Base-by-base conservation (phyloP, 2,113 vertebrate species). In the Bolborhynchus lineola region DNA sequence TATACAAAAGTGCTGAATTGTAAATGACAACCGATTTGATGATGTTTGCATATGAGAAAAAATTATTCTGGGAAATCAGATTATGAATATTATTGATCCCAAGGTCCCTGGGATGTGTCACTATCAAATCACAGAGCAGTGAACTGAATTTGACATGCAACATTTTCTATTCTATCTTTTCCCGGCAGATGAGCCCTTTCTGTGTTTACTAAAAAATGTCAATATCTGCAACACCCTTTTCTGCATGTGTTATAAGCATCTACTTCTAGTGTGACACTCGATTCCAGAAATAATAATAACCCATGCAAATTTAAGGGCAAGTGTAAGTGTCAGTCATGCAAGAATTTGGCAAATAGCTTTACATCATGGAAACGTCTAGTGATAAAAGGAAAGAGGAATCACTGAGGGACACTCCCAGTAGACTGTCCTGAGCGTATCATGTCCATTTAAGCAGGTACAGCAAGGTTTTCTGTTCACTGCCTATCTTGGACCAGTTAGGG, bases 1-100 rank as follows among this genome's bases (percentile, higher is more conserved):
- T 95, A 84, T 86, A 77, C 57, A 89, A 10, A 95, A 91, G 18
- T 55, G 21, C 28, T 88, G 57, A 95, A 82, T 55, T 88, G 69
- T 76, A 90, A 93, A 88, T 76, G 72, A 65, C 28, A 72, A 29
- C 13, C 1, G 3, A 81, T 82, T 88, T 92, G 35, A 55, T 88
- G 50, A 50, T 88, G 76, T 83, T 94, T 95, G 57, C 69, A 69
- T 69, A 76, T 41, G 47, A 86, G 47, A 85, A 83, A 88, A 83
- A 86, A 59, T 20, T 79, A 93, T 92, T 96, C 76, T 90, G 82
- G 79, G 90, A 95, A 90, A 96, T 92, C 64, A 96, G 64, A 90
- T 90, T 81, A 88, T 88, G 39, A 93, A 84, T 86, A 81, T 92
- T 92, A 86, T 86, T 76, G 88, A 93, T 93, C 65, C 57, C 88